phyloP scores from a whole-genome alignment of 2,888 invertebrate species.

The Gastrophysa polygoni region DNA sequence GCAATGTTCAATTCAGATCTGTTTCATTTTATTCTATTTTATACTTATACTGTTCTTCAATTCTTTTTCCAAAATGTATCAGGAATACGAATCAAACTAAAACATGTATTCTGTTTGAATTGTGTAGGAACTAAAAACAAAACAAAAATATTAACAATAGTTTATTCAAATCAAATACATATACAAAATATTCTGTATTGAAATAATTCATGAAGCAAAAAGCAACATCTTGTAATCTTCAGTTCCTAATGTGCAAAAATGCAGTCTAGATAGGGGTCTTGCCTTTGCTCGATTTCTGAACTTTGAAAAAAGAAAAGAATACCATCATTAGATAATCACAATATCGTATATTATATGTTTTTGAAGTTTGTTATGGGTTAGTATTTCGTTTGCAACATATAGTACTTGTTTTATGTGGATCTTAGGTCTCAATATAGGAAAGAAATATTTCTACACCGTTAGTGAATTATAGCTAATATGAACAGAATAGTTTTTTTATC shows the following conservation, averaged over 20 bases:
- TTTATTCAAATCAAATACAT: conserved; percentile 15
- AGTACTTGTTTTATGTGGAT: too few relatives aligned
- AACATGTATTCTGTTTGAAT: neutral
- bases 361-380: too few relatives aligned
- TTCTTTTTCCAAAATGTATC: neutral
- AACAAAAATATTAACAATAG: conserved; percentile 11
- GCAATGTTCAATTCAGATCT: too few relatives aligned
- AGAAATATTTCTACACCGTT: too few relatives aligned
- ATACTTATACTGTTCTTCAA: neutral
- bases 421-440: too few relatives aligned
- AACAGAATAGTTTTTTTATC: too few relatives aligned
- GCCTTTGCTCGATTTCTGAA: conserved; percentile 18
- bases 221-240: conserved; percentile 2
- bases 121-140: conserved; percentile 16
- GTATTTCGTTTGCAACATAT: too few relatives aligned
- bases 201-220: neutral
- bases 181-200: conserved; percentile 4
- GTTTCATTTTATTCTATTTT: too few relatives aligned
- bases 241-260: conserved; percentile 9
- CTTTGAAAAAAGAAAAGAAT: conserved; percentile 16
- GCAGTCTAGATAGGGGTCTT: conserved; percentile 12
- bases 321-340: neutral
- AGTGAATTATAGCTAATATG: too few relatives aligned
- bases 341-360: too few relatives aligned
- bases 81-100: neutral